phyloP scores from a whole-genome alignment of 64 coral and sea anemone species.

The Stichodactyla mertensii region DNA sequence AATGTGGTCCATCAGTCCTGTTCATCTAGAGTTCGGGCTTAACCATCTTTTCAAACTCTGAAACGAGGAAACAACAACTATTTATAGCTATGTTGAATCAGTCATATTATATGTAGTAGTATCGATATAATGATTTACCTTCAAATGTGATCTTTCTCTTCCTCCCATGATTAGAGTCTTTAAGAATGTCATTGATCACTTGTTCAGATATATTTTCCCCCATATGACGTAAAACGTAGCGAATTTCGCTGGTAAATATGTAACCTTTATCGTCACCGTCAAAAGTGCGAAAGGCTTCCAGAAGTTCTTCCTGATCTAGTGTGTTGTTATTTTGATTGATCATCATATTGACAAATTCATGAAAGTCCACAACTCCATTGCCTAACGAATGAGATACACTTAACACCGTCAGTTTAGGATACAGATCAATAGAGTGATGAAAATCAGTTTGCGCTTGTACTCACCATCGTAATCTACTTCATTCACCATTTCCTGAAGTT shows the following conservation, averaged over 20 bases:
- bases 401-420: not conserved
- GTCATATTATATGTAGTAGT: too few relatives aligned
- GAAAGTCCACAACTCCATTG: constrained; percentile 92
- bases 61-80: not conserved
- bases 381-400: constrained; percentile 29
- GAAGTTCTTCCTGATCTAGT: constrained; percentile 76
- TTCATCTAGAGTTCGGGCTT: constrained; percentile 71
- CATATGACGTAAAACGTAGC: constrained; percentile 95
- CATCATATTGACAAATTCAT: constrained; percentile 99
- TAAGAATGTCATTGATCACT: constrained; percentile 93
- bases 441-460: not conserved
- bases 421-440: not conserved
- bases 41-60: constrained; percentile 82
- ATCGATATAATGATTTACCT: constrained; percentile 18
- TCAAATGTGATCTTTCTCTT: constrained; percentile 96
- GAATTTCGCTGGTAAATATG: constrained; percentile 96
- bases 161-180: constrained; percentile 72
- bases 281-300: constrained; percentile 96
- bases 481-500: constrained; percentile 78
- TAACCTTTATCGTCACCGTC: constrained; percentile 98
- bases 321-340: constrained; percentile 99
- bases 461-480: constrained; percentile 85
- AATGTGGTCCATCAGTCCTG: too few relatives aligned
- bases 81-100: not conserved
- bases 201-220: constrained; percentile 97